Evolutionary conservation across 2,888 invertebrate species (phyloP).

Genomic region (Bunonema sp.): DNA sequence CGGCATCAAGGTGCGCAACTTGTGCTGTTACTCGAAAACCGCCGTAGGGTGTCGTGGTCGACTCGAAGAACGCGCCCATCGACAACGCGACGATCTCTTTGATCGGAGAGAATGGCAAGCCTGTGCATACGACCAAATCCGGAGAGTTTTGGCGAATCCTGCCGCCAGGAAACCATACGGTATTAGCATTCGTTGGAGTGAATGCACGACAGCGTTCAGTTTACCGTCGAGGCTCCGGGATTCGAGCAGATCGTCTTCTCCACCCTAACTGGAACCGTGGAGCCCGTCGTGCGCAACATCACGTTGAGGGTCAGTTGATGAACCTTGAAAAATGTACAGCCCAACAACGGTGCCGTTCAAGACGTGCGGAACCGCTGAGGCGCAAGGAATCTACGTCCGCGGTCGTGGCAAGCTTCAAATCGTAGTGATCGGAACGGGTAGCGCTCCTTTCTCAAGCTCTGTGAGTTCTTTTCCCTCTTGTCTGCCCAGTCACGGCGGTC

Average conservation of each 20-base stretch:
- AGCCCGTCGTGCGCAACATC: too few species aligned
- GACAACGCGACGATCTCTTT: constrained; percentile 64
- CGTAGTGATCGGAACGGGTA: constrained; percentile 10
- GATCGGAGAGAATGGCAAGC: constrained; percentile 54
- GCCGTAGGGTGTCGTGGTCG: constrained; percentile 5
- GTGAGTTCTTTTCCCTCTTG: too few species aligned
- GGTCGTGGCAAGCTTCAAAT: constrained; percentile 11
- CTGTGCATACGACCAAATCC: constrained; percentile 60
- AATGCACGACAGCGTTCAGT: constrained; percentile 7
- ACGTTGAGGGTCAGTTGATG: too few species aligned
- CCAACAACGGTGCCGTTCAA: constrained; percentile 14
- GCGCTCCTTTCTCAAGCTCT: too few species aligned
- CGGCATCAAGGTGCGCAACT: neutral
- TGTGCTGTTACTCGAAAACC: neutral
- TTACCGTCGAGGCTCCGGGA: constrained; percentile 18
- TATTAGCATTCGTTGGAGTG: constrained; percentile 6
- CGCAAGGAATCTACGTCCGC: constrained; percentile 3
- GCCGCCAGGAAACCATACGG: constrained; percentile 53
- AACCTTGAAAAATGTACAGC: constrained; percentile 6
- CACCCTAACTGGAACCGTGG: constrained; percentile 6
- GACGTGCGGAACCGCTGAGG: constrained; percentile 8
- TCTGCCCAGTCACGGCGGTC: too few species aligned
- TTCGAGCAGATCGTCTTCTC: constrained; percentile 11
- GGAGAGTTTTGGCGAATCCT: constrained; percentile 90
- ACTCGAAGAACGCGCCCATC: constrained; percentile 48